These are phyloP conservation scores for Mus pahari DNA, from an alignment of 2,113 vertebrate species.

Conservation along the genomic window DNA sequence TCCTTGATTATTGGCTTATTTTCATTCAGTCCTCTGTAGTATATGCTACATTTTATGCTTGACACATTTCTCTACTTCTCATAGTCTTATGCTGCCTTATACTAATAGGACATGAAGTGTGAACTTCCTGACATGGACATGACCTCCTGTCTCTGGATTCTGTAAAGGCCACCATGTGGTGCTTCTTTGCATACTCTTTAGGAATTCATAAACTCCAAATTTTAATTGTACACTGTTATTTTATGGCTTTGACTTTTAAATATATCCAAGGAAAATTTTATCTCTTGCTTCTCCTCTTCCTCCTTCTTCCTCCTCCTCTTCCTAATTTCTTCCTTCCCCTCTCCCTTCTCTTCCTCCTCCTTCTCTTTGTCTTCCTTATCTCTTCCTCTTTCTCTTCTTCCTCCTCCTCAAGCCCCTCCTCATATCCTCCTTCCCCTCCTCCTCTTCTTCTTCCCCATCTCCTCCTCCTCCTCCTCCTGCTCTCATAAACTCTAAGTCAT, in stretches of 20 bases:
- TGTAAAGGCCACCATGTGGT: neutral
- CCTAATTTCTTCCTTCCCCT: accelerated
- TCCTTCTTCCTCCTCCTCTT: no score
- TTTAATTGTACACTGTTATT: neutral
- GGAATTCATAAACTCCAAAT: constrained; percentile 5
- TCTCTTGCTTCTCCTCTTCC: no score
- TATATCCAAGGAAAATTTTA: neutral
- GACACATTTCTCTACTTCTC: neutral
- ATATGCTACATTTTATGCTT: neutral
- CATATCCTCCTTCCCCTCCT: accelerated
- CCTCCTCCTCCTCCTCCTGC: no score
- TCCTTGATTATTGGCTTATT: neutral
- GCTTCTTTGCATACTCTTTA: neutral
- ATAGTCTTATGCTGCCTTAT: neutral
- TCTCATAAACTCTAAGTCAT: neutral
- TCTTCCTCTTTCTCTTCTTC: no score
- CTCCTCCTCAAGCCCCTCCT: no score
- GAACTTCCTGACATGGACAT: neutral
- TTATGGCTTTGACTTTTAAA: neutral
- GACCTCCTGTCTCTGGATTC: neutral
- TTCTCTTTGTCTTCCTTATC: no score
- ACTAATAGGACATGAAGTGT: neutral
- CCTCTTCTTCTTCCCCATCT: no score
- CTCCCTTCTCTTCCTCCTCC: no score
- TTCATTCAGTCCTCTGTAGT: neutral